Evolutionary conservation across 2,113 vertebrate species (phyloP).

Genomic region (Dolichotis patagonum): DNA sequence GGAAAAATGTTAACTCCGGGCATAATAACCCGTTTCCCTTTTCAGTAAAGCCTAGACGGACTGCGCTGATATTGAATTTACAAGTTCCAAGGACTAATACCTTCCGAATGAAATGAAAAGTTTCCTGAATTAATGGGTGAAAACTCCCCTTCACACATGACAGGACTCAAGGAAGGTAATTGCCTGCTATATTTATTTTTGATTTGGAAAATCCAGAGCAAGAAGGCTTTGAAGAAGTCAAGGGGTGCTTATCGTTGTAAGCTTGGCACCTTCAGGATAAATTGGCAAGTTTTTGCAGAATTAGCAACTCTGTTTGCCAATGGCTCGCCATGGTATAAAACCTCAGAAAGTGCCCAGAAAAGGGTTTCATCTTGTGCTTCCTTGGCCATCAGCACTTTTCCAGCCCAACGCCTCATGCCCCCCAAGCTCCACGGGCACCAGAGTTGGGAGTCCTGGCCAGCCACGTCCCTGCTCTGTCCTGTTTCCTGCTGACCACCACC

Average conservation of each 20-base stretch:
- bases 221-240: constrained; percentile 79
- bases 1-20: constrained; percentile 44
- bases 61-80: constrained; percentile 7
- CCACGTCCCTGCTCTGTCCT: accelerated
- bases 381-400: not conserved
- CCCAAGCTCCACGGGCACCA: not conserved
- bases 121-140: constrained; percentile 49
- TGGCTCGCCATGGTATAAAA: constrained; percentile 41
- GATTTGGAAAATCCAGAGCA: constrained; percentile 65
- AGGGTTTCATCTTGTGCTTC: not conserved
- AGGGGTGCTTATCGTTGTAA: constrained; percentile 76
- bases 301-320: constrained; percentile 45
- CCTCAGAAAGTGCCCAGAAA: accelerated
- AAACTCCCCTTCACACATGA: constrained; percentile 68
- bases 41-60: not conserved
- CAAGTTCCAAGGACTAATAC: constrained; percentile 39
- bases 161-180: constrained; percentile 61
- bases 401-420: accelerated
- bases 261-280: constrained; percentile 65
- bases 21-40: not conserved
- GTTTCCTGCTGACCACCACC: accelerated
- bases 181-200: constrained; percentile 66
- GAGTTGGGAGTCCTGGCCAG: not conserved
- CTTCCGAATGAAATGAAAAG: not conserved
- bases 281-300: constrained; percentile 52